phyloP scores from a whole-genome alignment of 2,888 invertebrate genomes.

The Drosophila diplacantha region DNA sequence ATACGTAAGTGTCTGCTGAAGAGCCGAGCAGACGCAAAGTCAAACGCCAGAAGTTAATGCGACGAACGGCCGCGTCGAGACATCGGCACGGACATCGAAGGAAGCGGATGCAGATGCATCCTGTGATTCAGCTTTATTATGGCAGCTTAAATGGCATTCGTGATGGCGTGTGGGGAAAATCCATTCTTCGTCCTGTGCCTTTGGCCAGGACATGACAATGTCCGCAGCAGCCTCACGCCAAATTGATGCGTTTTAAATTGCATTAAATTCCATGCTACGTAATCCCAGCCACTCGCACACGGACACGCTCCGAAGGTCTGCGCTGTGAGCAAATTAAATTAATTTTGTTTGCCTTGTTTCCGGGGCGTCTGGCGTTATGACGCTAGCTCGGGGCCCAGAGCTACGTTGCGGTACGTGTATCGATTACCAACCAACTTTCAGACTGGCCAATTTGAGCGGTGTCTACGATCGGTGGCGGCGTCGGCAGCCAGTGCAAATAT shows the following conservation, averaged over 20 bases:
- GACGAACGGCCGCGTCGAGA: constrained; percentile 20
- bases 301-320: constrained; percentile 31
- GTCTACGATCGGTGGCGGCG: constrained; percentile 17
- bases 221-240: constrained; percentile 30
- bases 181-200: constrained; percentile 36
- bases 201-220: constrained; percentile 37
- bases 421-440: constrained; percentile 21
- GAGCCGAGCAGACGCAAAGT: constrained; percentile 35
- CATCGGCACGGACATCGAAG: constrained; percentile 17
- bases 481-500: constrained; percentile 26
- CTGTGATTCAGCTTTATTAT: constrained; percentile 49
- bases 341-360: constrained; percentile 48
- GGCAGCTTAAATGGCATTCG: constrained; percentile 53
- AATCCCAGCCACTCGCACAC: constrained; percentile 44
- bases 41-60: constrained; percentile 36
- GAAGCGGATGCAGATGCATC: constrained; percentile 31
- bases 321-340: constrained; percentile 45
- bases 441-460: constrained; percentile 29
- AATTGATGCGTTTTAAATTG: constrained; percentile 59
- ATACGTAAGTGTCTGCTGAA: constrained; percentile 17
- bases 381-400: constrained; percentile 10
- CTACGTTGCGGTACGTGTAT: constrained; percentile 15
- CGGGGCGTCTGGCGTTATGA: constrained; percentile 34
- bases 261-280: constrained; percentile 54
- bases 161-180: constrained; percentile 10